Conservation (phyloP, 2,888 invertebrate genomes). For the Eustalomyia histrio region DNA sequence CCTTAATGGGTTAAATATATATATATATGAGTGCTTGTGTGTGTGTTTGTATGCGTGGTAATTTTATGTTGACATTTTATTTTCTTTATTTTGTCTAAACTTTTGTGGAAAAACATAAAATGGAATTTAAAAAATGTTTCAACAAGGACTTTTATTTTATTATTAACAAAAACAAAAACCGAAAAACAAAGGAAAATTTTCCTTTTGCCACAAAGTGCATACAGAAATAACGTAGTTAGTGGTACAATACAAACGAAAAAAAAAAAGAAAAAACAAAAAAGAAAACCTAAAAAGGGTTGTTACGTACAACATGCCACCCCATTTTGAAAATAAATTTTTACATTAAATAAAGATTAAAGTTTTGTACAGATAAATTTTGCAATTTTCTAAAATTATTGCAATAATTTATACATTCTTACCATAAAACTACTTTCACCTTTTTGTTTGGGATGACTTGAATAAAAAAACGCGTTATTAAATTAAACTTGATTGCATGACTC, state of each 20-base stretch:
- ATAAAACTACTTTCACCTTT: constrained; percentile 24
- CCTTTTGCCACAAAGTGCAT: constrained; percentile 44
- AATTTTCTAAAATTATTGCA: neutral
- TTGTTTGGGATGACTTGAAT: neutral
- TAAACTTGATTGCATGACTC: constrained; percentile 19
- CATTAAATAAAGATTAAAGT: too few species aligned
- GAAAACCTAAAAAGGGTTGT: too few species aligned
- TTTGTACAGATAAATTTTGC: too few species aligned
- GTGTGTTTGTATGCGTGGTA: constrained; percentile 19
- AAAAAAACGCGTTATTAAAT: constrained; percentile 25
- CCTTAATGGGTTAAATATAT: too few species aligned
- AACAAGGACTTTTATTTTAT: constrained; percentile 11
- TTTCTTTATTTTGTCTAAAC: constrained; percentile 36
- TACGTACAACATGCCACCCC: too few species aligned
- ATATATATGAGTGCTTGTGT: too few species aligned
- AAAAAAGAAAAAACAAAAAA: too few species aligned
- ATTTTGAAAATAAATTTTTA: too few species aligned
- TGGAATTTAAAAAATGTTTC: constrained; percentile 59
- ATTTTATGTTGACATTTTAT: constrained; percentile 44
- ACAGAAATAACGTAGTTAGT: too few species aligned
- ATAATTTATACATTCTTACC: neutral
- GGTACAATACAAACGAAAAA: too few species aligned
- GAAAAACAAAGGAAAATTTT: neutral
- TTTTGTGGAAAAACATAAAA: constrained; percentile 51
- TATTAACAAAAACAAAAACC: neutral